Conservation (phyloP, 2,797 vertebrate species). For the Sphenodon punctatus region DNA sequence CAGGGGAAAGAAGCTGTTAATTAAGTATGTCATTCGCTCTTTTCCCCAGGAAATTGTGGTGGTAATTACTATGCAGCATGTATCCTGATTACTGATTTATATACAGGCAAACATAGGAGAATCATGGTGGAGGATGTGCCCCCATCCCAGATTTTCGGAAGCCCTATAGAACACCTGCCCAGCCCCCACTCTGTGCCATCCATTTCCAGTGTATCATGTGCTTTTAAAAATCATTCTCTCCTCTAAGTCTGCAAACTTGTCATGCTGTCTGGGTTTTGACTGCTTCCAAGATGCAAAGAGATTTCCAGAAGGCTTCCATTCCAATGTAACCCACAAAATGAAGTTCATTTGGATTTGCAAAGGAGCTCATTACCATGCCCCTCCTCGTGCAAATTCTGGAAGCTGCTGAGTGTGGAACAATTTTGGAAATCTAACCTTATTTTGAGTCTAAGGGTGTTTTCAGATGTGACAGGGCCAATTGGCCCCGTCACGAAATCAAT, state of each 20-base stretch:
- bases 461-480: no score
- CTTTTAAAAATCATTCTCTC: background rate
- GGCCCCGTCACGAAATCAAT: no score
- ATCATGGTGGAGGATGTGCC: no score
- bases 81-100: background rate
- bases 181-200: no score
- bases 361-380: background rate
- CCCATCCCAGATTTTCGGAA: no score
- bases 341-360: background rate
- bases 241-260: background rate
- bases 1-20: constrained; percentile 38
- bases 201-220: background rate
- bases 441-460: no score
- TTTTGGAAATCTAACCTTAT: background rate
- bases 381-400: background rate
- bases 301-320: background rate
- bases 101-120: background rate
- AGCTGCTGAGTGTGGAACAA: background rate
- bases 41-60: constrained; percentile 20
- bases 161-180: no score
- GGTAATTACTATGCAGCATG: constrained; percentile 29
- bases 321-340: background rate
- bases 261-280: background rate
- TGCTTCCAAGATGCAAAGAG: background rate
- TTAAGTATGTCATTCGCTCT: constrained; percentile 28